Base-by-base conservation (phyloP, 2,797 vertebrate genomes). In the Pseudomugil gertrudae region DNA sequence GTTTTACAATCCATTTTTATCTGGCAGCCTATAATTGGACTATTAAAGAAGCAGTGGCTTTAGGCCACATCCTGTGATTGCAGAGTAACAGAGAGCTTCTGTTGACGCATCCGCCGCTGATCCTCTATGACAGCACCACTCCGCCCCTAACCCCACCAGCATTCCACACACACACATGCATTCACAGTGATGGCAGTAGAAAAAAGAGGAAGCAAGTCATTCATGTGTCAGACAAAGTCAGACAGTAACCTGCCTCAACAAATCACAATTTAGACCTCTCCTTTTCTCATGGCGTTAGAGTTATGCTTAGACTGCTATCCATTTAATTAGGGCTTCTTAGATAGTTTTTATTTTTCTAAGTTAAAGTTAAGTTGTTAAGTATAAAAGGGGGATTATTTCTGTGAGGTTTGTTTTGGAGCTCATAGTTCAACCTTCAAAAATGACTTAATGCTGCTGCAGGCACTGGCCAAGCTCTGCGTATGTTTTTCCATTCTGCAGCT, bases 211-310 rank as follows among this genome's bases (percentile, higher is more conserved):
- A 80, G 64, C 58, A 50, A 72, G 51, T 85, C 74, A 83, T 66
- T 72, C 48, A 23, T 66, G 51, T 68, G 72, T 78, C 75, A 81
- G 76, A 75, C 59, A 17, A 17, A 64, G 72, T 75, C 73, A 81
- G 76, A 75, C 59, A 17, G 19, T 17, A 56, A 73, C 72, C 50
- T 78, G 84, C 65, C 65, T 45, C 72, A 66, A 80, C 84, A 60
- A 32, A 79, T 68, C 35, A 43, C 29, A 64, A 32, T 4, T 62
- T 29, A 38, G 4, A 50, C 35, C 24, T 36, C 23, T 38, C 32
- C 24, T 13, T 50, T 17, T 65, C 51, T 67, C 9, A 53, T 51
- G 56, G 50, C 76, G 72, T 72, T 36, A 58, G 26, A 3, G 55
- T 62, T 23, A 27, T 15, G 23, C 64, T 15, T 36, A 19, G 13